These are phyloP conservation scores for Bufo gargarizans DNA, from an alignment of 2,113 vertebrate genomes.

Conservation along the genomic window DNA sequence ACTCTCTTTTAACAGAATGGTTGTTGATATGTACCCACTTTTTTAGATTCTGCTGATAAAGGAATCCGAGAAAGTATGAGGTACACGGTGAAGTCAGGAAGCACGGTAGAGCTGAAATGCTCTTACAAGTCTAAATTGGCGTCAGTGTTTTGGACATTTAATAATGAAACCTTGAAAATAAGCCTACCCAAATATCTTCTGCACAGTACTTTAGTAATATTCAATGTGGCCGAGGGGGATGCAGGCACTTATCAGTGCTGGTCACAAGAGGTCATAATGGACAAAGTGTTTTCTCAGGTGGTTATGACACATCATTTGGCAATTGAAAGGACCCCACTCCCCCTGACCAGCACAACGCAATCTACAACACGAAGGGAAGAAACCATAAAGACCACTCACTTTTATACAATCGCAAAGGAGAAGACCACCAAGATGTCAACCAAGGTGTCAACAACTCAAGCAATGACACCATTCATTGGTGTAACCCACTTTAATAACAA, in stretches of 20 bases:
- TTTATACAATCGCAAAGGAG: constrained; percentile 63
- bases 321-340: constrained; percentile 71
- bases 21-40: constrained; percentile 67
- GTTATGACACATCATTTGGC: constrained; percentile 81
- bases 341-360: background rate
- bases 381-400: constrained; percentile 69
- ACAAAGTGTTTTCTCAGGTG: constrained; percentile 82
- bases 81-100: constrained; percentile 83
- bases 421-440: constrained; percentile 66
- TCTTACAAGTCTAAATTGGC: constrained; percentile 86
- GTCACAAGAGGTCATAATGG: constrained; percentile 81
- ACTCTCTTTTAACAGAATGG: background rate
- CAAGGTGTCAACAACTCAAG: constrained; percentile 63
- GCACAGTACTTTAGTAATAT: constrained; percentile 84
- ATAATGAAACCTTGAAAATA: constrained; percentile 72
- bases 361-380: constrained; percentile 69
- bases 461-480: constrained; percentile 67
- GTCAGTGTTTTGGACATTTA: constrained; percentile 86
- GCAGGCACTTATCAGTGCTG: constrained; percentile 90
- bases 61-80: constrained; percentile 73
- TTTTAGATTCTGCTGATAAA: constrained; percentile 82
- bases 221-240: constrained; percentile 86
- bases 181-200: constrained; percentile 86
- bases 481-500: constrained; percentile 72
- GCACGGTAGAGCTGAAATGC: constrained; percentile 88